phyloP scores from a whole-genome alignment of 1,140 invertebrate genomes.

The Panulirus ornatus region DNA sequence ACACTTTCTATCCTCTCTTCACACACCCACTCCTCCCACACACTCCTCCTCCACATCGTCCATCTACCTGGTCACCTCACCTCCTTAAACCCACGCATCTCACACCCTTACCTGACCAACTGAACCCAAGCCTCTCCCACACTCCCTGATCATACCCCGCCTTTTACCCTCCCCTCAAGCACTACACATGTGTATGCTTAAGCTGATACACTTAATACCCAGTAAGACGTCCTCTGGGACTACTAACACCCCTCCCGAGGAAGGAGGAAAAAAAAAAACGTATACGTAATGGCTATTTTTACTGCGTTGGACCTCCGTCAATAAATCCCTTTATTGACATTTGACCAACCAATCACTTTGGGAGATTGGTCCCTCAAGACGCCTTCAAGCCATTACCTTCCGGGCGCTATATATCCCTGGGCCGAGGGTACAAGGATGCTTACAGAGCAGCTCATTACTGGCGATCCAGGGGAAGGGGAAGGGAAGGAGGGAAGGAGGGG shows the following conservation, averaged over 20 bases:
- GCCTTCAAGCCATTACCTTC: background rate
- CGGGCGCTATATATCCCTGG: background rate
- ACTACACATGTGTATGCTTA: background rate
- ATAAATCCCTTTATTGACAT: background rate
- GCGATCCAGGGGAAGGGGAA: no score
- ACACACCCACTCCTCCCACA: no score
- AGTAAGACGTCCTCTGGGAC: background rate
- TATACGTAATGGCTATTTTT: background rate
- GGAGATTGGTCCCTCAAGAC: background rate
- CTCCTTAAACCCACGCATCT: no score
- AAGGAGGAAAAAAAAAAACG: no score
- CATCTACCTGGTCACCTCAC: no score
- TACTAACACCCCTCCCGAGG: no score
- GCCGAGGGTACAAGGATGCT: background rate
- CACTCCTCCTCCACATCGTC: no score
- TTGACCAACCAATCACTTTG: background rate
- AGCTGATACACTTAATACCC: background rate
- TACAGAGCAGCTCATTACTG: constrained; percentile 5
- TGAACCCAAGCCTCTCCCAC: no score
- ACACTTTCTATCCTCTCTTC: no score
- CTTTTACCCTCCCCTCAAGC: no score
- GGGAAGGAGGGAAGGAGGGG: background rate
- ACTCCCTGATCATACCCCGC: no score
- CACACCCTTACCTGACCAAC: no score
- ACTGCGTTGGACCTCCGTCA: background rate